Base-by-base conservation (phyloP, 2,888 invertebrate genomes). In the Micoletzkya japonica region DNA sequence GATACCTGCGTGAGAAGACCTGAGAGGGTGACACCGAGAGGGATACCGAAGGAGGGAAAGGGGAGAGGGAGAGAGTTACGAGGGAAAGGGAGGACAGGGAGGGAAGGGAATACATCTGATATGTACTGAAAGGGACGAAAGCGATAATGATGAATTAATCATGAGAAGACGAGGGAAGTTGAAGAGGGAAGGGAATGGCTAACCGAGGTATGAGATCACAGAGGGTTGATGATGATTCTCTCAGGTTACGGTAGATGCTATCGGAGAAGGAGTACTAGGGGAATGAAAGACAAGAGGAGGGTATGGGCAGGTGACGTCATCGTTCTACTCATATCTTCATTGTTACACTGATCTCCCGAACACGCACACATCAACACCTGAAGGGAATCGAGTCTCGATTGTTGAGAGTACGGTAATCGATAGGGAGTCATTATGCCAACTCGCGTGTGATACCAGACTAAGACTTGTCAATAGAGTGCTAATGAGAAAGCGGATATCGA, bases 351-450 rank as follows among this genome's bases (percentile, higher is more conserved):
- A 49, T 77, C 75, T 1, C 81, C 82, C 36, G 74, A 69, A 57
- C 82, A 82, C 14, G 81, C 73, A 76, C 82, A 82, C 66, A 82
- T 74, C 56, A 77, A 75, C 30, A 82, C 82, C 81, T 81, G 73
- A 63, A 78, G 71, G 20, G 57, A 37, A 49, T n/a, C 67, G 7
- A 44, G n/a, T n/a, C n/a, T n/a, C n/a, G n/a, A n/a, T n/a, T n/a
- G n/a, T n/a, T n/a, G n/a, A n/a, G n/a, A n/a, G n/a, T n/a, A n/a
- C n/a, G n/a, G n/a, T n/a, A n/a, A n/a, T n/a, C n/a, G n/a, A n/a
- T n/a, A n/a, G n/a, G n/a, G n/a, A n/a, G n/a, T n/a, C n/a, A n/a
- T n/a, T n/a, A n/a, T n/a, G n/a, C n/a, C n/a, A n/a, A n/a, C n/a
- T n/a, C n/a, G n/a, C n/a, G n/a, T n/a, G n/a, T n/a, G n/a, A n/a